Evolutionary conservation across 2,888 invertebrate species (phyloP).

Genomic region (Pseudanteris insignis): DNA sequence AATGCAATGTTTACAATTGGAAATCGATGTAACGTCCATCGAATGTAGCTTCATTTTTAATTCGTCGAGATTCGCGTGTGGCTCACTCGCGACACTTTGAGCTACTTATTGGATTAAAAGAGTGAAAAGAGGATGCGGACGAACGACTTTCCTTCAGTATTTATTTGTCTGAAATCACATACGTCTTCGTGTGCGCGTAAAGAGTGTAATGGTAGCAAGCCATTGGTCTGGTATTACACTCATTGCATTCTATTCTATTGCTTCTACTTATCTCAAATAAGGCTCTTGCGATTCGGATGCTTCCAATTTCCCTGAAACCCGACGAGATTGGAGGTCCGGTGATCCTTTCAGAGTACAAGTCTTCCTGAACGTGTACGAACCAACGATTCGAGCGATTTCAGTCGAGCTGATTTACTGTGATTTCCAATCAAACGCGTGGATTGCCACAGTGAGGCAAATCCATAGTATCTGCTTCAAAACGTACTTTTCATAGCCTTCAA

Average conservation of each 20-base stretch:
- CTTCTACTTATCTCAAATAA: conserved; percentile 44
- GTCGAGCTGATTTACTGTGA: conserved; percentile 42
- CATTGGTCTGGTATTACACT: conserved; percentile 39
- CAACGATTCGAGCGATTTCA: conserved; percentile 32
- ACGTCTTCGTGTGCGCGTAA: too few species aligned
- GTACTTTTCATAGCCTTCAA: conserved; percentile 12
- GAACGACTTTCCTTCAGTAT: too few species aligned
- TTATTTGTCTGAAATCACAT: too few species aligned
- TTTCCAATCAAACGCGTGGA: conserved; percentile 42
- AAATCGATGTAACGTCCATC: too few species aligned
- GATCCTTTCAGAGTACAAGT: conserved; percentile 24
- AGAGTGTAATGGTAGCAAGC: conserved; percentile 26
- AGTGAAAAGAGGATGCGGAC: too few species aligned
- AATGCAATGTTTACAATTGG: too few species aligned
- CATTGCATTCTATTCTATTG: conserved; percentile 41
- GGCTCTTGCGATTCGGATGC: conserved; percentile 40
- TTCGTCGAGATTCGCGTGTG: too few species aligned
- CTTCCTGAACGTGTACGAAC: conserved; percentile 34
- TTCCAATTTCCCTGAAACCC: conserved; percentile 42
- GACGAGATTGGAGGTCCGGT: conserved; percentile 40
- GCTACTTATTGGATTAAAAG: too few species aligned
- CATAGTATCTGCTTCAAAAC: conserved; percentile 22
- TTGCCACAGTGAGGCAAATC: conserved; percentile 37
- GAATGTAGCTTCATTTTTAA: too few species aligned
- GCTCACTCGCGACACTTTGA: too few species aligned